Percentiles rank a stretch among this genome's conserved stretches.
Evolutionary conservation across 2,888 invertebrate species (phyloP).

Genomic region (Toxonevra muliebris): DNA sequence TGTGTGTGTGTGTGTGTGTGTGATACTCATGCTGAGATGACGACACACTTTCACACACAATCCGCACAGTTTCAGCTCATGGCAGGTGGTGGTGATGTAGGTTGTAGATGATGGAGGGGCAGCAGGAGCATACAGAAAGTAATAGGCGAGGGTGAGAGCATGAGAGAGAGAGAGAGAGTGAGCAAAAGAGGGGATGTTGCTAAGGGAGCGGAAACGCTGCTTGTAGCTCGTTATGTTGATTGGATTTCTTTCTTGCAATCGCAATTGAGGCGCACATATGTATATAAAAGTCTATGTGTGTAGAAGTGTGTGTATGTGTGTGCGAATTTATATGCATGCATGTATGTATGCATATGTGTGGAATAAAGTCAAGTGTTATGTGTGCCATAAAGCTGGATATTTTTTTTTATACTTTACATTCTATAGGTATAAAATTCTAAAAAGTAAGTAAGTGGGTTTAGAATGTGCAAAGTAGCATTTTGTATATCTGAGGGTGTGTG

Average conservation of each 20-base stretch:
- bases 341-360: conserved; percentile 22
- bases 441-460: conserved; percentile 56
- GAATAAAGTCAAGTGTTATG: conserved; percentile 39
- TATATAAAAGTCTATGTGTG: not conserved
- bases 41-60: conserved; percentile 50
- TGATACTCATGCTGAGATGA: conserved; percentile 44
- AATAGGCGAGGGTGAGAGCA: not conserved
- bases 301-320: conserved; percentile 9
- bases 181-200: not conserved
- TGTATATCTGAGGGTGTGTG: not conserved
- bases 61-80: conserved; percentile 35
- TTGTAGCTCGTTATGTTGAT: conserved; percentile 58
- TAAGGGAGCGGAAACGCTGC: conserved; percentile 41
- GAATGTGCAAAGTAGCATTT: conserved; percentile 38
- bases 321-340: not conserved
- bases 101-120: not conserved
- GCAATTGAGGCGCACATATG: conserved; percentile 28
- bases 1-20: conserved; percentile 29
- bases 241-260: conserved; percentile 47
- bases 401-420: conserved; percentile 26
- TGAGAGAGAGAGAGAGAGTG: not conserved
- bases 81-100: conserved; percentile 14
- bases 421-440: conserved; percentile 25
- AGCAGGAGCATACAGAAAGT: not conserved
- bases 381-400: conserved; percentile 49